Percentiles rank a stretch among this genome's conserved stretches.
phyloP scores from a whole-genome alignment of 2,888 invertebrate species.

The Ptychoptera albimana region DNA sequence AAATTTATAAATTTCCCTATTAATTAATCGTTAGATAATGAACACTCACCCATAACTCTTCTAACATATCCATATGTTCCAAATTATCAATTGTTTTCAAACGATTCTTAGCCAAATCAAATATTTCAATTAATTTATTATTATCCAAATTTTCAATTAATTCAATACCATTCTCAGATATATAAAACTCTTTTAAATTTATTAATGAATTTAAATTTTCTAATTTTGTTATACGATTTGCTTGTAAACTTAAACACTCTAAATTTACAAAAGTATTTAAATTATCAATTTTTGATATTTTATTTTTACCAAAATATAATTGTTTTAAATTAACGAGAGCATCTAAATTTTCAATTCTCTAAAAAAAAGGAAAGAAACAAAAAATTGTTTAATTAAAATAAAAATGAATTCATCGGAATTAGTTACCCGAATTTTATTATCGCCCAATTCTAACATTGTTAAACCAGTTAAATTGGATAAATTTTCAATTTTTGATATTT shows the following conservation, averaged over 20 bases:
- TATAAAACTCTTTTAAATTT: constrained; percentile 72
- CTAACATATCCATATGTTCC: constrained; percentile 54
- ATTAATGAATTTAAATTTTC: constrained; percentile 64
- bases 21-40: constrained; percentile 1
- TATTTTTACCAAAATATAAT: constrained; percentile 88
- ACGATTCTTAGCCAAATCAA: constrained; percentile 83
- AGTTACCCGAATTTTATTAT: constrained; percentile 75
- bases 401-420: background rate
- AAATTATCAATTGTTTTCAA: constrained; percentile 67
- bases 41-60: constrained; percentile 79
- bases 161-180: constrained; percentile 85
- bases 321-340: constrained; percentile 56
- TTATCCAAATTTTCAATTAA: constrained; percentile 58
- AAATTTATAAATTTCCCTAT: background rate
- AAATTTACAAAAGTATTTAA: constrained; percentile 55
- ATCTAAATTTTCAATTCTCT: constrained; percentile 77
- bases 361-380: constrained; percentile 16
- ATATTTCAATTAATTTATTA: constrained; percentile 57
- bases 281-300: constrained; percentile 75
- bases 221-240: constrained; percentile 74
- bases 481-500: constrained; percentile 74
- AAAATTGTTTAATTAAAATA: background rate
- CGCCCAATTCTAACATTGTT: constrained; percentile 81
- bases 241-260: constrained; percentile 73
- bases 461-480: constrained; percentile 63